Percentiles rank a stretch among this genome's conserved stretches.
These are phyloP conservation scores for Caenorhabditis sinica DNA, from an alignment of 2,888 invertebrate genomes.

Conservation along the genomic window DNA sequence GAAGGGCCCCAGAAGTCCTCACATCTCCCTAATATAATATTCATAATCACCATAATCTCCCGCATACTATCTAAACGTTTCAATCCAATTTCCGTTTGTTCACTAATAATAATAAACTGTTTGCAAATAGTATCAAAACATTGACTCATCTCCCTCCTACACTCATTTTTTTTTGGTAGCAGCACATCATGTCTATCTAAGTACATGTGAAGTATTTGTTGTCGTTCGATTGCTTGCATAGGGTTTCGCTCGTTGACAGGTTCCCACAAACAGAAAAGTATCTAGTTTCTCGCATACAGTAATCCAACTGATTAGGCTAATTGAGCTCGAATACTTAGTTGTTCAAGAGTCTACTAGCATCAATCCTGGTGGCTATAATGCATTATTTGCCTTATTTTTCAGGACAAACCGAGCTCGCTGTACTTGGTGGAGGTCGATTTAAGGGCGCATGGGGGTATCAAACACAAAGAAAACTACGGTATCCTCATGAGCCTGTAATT, in stretches of 20 bases:
- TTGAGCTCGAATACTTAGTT: background rate
- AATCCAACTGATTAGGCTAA: constrained; percentile 20
- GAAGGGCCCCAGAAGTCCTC: background rate
- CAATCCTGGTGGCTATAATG: no score
- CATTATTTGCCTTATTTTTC: no score
- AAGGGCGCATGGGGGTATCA: no score
- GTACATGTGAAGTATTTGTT: constrained; percentile 62
- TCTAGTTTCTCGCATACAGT: constrained; percentile 34
- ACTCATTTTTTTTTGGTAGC: constrained; percentile 37
- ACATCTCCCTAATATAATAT: background rate
- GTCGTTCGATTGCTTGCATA: constrained; percentile 50
- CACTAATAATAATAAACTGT: constrained; percentile 37
- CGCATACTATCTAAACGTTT: constrained; percentile 16
- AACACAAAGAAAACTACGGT: no score
- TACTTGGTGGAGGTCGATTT: no score
- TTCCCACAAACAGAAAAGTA: constrained; percentile 31
- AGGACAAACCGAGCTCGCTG: no score
- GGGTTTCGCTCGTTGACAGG: constrained; percentile 35
- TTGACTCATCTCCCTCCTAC: constrained; percentile 54
- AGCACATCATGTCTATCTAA: constrained; percentile 61
- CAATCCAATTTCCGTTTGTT: constrained; percentile 55
- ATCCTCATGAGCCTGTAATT: no score
- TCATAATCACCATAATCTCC: constrained; percentile 23
- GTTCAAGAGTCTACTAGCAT: background rate
- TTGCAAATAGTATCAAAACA: constrained; percentile 65